Percentiles rank a stretch among this genome's conserved stretches.
Conservation (phyloP, 2,888 invertebrate genomes). For the Elegia similella region DNA sequence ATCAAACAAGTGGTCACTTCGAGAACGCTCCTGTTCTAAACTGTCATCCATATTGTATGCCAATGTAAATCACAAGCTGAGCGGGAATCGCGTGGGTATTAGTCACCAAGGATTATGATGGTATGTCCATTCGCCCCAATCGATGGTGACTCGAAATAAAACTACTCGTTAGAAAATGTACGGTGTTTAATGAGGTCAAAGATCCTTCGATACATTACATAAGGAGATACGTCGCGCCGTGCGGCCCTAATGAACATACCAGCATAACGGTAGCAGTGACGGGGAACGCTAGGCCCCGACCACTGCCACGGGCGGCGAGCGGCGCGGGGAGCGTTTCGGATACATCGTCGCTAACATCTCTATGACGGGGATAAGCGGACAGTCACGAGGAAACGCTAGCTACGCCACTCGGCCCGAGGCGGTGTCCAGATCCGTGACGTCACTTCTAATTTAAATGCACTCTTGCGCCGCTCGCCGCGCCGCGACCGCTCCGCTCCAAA, state of each 20-base stretch:
- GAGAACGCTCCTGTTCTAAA: background rate
- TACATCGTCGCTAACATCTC: background rate
- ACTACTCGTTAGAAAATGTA: conserved; percentile 67
- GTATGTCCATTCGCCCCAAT: conserved; percentile 65
- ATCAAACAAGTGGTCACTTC: background rate
- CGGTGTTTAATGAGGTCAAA: conserved; percentile 74
- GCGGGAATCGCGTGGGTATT: conserved; percentile 12
- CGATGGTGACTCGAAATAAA: conserved; percentile 65
- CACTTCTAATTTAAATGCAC: conserved; percentile 26
- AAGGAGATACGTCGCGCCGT: conserved; percentile 42
- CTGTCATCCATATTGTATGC: conserved; percentile 18
- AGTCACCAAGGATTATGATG: conserved; percentile 58
- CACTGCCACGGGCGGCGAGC: background rate
- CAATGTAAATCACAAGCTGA: conserved; percentile 18
- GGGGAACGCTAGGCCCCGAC: conserved; percentile 31
- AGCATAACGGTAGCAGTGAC: conserved; percentile 48
- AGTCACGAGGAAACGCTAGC: background rate
- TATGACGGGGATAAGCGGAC: background rate
- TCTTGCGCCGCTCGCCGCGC: conserved; percentile 18
- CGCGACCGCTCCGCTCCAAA: background rate
- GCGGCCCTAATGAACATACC: conserved; percentile 71
- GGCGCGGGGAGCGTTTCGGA: background rate
- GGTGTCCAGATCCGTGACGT: conserved; percentile 19
- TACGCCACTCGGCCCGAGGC: background rate
- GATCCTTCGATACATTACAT: conserved; percentile 45